These are phyloP conservation scores for Troglohyphantes excavatus DNA, from an alignment of 2,888 invertebrate species.

Conservation along the genomic window DNA sequence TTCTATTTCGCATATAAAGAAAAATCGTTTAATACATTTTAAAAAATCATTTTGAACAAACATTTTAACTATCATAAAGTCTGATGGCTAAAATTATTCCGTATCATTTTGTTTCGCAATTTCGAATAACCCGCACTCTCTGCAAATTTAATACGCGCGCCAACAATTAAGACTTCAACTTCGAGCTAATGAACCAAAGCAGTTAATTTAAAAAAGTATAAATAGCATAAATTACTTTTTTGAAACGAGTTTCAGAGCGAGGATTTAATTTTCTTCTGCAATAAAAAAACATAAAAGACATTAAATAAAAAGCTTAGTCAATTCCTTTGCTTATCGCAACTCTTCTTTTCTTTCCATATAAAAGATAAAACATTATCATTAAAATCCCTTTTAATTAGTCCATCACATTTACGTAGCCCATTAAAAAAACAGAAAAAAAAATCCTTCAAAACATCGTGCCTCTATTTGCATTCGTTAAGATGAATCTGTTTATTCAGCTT, in stretches of 20 bases:
- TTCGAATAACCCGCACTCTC: no score
- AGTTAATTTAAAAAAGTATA: not conserved
- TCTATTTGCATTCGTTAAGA: not conserved
- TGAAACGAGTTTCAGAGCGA: not conserved
- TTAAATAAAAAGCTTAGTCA: constrained; percentile 2
- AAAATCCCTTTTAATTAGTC: not conserved
- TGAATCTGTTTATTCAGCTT: not conserved
- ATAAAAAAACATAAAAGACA: not conserved
- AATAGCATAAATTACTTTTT: not conserved
- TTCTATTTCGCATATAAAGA: no score
- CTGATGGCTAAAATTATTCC: no score
- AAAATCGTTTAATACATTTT: no score
- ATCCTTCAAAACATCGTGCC: not conserved
- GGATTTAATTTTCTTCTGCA: not conserved
- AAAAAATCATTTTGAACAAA: no score
- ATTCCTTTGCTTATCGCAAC: not conserved
- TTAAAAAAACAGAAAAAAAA: not conserved
- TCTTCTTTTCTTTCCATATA: not conserved
- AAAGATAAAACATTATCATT: constrained; percentile 4
- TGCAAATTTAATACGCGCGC: no score
- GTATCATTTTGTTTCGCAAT: no score
- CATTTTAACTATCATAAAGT: no score
- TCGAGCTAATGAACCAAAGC: not conserved
- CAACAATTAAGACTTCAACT: no score
- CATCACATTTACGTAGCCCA: constrained; percentile 4